A percentile compares a stretch with the other conserved stretches of the same genome.
These are phyloP conservation scores for Montipora capitata DNA, from an alignment of 92 coral and sea anemone genomes.

Conservation along the genomic window DNA sequence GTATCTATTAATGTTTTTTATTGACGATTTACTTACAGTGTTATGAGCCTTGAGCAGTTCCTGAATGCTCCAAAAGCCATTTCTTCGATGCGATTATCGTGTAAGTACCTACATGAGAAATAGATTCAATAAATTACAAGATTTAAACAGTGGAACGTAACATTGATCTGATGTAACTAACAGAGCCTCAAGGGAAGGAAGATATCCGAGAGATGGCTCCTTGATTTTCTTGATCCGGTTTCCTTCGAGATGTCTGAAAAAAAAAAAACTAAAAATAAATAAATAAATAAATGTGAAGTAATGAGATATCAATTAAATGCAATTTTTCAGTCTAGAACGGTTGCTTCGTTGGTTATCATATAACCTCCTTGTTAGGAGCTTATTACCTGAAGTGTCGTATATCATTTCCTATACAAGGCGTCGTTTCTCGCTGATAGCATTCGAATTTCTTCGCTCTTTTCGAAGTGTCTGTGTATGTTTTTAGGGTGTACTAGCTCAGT, in stretches of 20 bases:
- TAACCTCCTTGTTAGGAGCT: too few species aligned
- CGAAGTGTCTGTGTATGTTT: too few species aligned
- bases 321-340: not conserved
- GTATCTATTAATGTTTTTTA: too few species aligned
- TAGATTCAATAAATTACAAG: not conserved
- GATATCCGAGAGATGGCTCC: conserved; percentile 52
- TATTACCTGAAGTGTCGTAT: not conserved
- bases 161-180: conserved; percentile 12
- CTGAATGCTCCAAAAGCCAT: conserved; percentile 65
- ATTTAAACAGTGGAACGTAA: not conserved
- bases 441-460: not conserved
- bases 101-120: conserved; percentile 35
- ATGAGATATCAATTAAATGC: too few species aligned
- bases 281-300: not conserved
- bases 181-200: conserved; percentile 66
- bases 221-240: conserved; percentile 67
- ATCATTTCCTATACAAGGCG: not conserved
- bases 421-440: not conserved
- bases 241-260: conserved; percentile 64
- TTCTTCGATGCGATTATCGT: conserved; percentile 72
- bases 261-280: not conserved
- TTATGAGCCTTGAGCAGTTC: conserved; percentile 57
- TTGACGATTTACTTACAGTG: conserved; percentile 60
- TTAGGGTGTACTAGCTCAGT: too few species aligned
- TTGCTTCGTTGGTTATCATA: not conserved